Conservation (phyloP, 2,797 vertebrate species). For the Malurus splendens region DNA sequence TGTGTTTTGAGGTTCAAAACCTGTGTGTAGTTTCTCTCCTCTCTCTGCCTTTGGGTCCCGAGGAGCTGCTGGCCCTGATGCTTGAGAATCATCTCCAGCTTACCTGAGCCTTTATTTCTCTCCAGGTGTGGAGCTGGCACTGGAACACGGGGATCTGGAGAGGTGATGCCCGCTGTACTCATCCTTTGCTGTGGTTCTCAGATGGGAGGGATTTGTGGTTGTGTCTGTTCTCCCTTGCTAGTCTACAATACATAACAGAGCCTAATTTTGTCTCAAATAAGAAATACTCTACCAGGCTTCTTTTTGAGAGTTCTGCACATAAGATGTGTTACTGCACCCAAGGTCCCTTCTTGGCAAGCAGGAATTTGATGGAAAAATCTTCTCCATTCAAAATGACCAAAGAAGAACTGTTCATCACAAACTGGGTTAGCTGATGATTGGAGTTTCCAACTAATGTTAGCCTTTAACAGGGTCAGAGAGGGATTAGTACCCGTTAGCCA, state of each 20-base stretch:
- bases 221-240: background rate
- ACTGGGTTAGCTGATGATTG: background rate
- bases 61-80: fast-evolving
- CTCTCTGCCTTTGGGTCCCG: background rate
- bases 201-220: background rate
- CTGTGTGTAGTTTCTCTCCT: fast-evolving
- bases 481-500: conserved; percentile 8
- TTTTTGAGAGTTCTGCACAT: background rate
- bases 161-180: background rate
- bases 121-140: background rate
- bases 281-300: background rate
- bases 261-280: background rate
- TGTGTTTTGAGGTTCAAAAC: background rate
- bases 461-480: conserved; percentile 16
- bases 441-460: background rate
- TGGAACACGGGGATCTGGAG: background rate
- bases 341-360: background rate
- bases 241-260: background rate
- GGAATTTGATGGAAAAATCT: background rate
- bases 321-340: background rate
- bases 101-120: background rate
- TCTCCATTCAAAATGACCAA: background rate
- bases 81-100: background rate
- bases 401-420: background rate
- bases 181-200: background rate